phyloP scores from a whole-genome alignment of 2,113 vertebrate species.

The Thamnaconus septentrionalis region DNA sequence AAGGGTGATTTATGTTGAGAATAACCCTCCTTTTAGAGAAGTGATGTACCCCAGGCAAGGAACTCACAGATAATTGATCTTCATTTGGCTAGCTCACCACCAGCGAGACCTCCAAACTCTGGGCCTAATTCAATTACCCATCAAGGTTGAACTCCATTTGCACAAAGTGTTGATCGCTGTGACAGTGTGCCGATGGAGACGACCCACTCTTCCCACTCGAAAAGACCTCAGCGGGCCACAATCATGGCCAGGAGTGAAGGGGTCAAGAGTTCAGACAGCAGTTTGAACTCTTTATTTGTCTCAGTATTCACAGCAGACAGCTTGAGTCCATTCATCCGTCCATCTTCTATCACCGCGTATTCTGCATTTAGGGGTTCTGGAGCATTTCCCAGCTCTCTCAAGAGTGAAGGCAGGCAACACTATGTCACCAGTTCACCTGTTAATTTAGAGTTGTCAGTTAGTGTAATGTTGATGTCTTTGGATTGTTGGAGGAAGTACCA shows the following conservation, averaged over 20 bases:
- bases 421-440: too few relatives aligned
- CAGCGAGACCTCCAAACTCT: slow-evolving; percentile 3
- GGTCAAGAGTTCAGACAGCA: slow-evolving; percentile 5
- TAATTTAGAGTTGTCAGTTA: too few relatives aligned
- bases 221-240: slow-evolving; percentile 8
- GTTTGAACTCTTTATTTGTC: slow-evolving; percentile 22
- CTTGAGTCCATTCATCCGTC: neutral
- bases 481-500: too few relatives aligned
- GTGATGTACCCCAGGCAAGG: slow-evolving; percentile 17
- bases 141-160: slow-evolving; percentile 35
- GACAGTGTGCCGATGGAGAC: slow-evolving; percentile 23
- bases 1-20: slow-evolving; percentile 28
- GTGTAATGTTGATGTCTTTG: too few relatives aligned
- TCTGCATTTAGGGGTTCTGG: too few relatives aligned
- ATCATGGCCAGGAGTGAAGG: neutral
- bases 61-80: slow-evolving; percentile 55
- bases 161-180: slow-evolving; percentile 30
- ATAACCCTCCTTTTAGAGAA: slow-evolving; percentile 23
- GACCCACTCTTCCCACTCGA: slow-evolving; percentile 1
- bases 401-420: too few relatives aligned
- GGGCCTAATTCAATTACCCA: slow-evolving; percentile 31
- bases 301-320: slow-evolving; percentile 31
- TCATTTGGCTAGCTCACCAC: slow-evolving; percentile 19
- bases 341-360: too few relatives aligned
- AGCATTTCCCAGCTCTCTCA: too few relatives aligned